These are phyloP conservation scores for Lamellibrachia luymesi DNA, from an alignment of 1,140 invertebrate genomes.

Conservation along the genomic window DNA sequence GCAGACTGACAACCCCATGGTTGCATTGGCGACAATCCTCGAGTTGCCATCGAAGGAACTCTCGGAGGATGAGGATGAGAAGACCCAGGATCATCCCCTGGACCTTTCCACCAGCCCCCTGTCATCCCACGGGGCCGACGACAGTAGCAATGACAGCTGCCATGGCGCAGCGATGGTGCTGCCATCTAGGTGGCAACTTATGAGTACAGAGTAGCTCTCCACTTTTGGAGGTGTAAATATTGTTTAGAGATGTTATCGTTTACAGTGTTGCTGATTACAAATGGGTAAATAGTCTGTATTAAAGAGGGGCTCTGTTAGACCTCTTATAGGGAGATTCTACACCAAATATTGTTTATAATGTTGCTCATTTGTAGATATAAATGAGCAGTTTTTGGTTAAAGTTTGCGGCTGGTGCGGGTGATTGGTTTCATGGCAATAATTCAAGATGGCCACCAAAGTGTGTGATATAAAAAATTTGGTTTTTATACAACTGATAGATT, in stretches of 20 bases:
- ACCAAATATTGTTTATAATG: background rate
- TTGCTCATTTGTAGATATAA: background rate
- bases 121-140: conserved; percentile 22
- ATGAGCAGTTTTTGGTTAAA: background rate
- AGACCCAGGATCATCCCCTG: conserved; percentile 39
- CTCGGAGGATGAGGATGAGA: conserved; percentile 22
- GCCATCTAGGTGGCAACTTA: background rate
- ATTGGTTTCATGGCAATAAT: background rate
- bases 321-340: background rate
- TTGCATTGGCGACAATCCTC: conserved; percentile 6
- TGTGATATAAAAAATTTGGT: background rate
- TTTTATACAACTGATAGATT: background rate
- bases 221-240: background rate
- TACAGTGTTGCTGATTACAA: too few relatives aligned
- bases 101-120: conserved; percentile 38
- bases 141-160: background rate
- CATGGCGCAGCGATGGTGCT: background rate
- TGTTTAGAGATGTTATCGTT: background rate
- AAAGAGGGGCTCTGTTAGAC: too few relatives aligned
- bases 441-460: background rate
- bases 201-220: background rate
- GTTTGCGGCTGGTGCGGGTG: background rate
- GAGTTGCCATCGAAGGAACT: background rate
- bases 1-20: conserved; percentile 23
- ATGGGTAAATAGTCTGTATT: too few relatives aligned